phyloP scores from a whole-genome alignment of 2,113 vertebrate species.

The Amia ocellicauda region DNA sequence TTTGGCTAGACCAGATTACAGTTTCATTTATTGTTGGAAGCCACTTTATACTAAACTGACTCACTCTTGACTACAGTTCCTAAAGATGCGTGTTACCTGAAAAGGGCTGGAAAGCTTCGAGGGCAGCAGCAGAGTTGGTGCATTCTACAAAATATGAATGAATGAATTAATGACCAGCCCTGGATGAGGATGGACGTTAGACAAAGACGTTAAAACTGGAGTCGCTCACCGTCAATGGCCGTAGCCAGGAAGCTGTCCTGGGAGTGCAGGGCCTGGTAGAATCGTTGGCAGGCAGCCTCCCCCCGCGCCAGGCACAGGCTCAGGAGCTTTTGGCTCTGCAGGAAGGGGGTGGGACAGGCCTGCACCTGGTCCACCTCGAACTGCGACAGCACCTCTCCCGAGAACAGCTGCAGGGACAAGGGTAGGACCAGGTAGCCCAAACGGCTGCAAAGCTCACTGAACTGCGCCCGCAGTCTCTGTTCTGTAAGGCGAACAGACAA shows the following conservation, averaged over 20 bases:
- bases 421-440: slow-evolving; percentile 39
- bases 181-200: no score
- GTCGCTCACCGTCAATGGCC: slow-evolving; percentile 33
- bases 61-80: no score
- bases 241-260: slow-evolving; percentile 40
- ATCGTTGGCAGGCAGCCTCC: slow-evolving; percentile 39
- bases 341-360: slow-evolving; percentile 28
- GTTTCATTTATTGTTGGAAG: no score
- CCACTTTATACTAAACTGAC: no score
- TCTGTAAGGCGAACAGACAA: slow-evolving; percentile 36
- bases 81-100: no score
- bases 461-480: slow-evolving; percentile 29
- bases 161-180: no score
- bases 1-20: neutral
- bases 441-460: slow-evolving; percentile 38
- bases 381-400: slow-evolving; percentile 39
- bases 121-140: no score
- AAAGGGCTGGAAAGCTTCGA: no score
- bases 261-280: slow-evolving; percentile 38
- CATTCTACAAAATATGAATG: no score
- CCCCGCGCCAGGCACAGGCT: slow-evolving; percentile 44
- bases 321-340: slow-evolving; percentile 40
- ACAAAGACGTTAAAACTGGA: neutral
- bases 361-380: slow-evolving; percentile 45
- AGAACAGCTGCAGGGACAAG: slow-evolving; percentile 42